Conservation (phyloP, 1,140 invertebrate genomes). For the Sycophila sp. region DNA sequence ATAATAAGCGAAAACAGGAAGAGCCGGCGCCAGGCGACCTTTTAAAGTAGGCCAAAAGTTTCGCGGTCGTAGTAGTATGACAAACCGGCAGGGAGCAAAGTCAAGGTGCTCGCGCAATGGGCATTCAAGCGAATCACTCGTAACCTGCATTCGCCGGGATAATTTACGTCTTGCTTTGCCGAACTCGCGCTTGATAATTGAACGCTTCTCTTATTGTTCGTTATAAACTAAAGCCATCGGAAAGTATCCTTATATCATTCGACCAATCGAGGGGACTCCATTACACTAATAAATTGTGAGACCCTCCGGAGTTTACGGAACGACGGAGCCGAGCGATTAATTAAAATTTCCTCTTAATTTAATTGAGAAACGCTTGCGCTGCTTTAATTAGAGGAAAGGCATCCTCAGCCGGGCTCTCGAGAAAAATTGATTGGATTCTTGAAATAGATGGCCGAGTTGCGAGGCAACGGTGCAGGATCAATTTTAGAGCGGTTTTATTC, state of each 20-base stretch:
- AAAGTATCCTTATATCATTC: not conserved
- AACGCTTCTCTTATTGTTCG: not conserved
- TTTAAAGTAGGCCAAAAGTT: too few relatives aligned
- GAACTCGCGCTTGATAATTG: not conserved
- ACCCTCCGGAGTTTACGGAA: not conserved
- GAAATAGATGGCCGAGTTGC: too few relatives aligned
- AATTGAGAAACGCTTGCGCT: too few relatives aligned
- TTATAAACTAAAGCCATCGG: not conserved
- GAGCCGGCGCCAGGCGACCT: too few relatives aligned
- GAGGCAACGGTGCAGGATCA: too few relatives aligned
- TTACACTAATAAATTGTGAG: conserved; percentile 6
- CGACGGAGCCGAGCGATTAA: not conserved
- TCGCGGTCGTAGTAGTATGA: not conserved
- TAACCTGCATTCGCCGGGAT: conserved; percentile 7
- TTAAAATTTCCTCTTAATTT: not conserved
- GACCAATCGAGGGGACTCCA: too few relatives aligned
- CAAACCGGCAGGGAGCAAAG: not conserved
- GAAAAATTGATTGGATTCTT: too few relatives aligned
- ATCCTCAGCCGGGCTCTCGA: too few relatives aligned
- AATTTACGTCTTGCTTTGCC: not conserved
- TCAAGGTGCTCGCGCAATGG: not conserved
- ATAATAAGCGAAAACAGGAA: too few relatives aligned
- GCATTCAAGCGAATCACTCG: not conserved
- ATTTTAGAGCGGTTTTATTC: too few relatives aligned
- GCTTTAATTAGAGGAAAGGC: too few relatives aligned